Conservation (phyloP, 1,140 invertebrate species). For the Parasteatoda tepidariorum region DNA sequence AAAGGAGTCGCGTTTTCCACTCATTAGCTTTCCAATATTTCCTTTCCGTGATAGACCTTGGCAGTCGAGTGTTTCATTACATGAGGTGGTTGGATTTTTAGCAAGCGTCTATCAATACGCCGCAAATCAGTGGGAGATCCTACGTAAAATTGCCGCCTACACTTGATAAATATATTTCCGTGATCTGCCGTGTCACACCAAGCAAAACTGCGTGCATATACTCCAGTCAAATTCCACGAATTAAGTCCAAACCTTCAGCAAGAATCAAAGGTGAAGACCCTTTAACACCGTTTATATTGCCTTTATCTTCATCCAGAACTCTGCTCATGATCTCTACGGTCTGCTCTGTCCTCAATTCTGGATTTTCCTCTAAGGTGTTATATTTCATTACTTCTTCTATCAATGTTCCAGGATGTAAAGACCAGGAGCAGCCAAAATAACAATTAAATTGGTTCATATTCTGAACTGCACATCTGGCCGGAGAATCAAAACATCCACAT, state of each 20-base stretch:
- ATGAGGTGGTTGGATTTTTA: slow-evolving; percentile 61
- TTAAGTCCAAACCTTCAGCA: slow-evolving; percentile 63
- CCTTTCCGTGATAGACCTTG: slow-evolving; percentile 61
- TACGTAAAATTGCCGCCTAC: slow-evolving; percentile 62
- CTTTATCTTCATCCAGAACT: slow-evolving; percentile 2
- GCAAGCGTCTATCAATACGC: slow-evolving; percentile 58
- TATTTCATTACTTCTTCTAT: slow-evolving; percentile 51
- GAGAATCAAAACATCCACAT: slow-evolving; percentile 57
- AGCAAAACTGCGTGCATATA: slow-evolving; percentile 65
- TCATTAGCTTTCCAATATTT: slow-evolving; percentile 66
- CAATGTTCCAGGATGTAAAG: slow-evolving; percentile 61
- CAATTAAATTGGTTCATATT: too few species aligned
- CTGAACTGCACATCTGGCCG: slow-evolving; percentile 60
- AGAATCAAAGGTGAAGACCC: slow-evolving; percentile 60
- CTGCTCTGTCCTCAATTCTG: slow-evolving; percentile 58
- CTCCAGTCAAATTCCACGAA: slow-evolving; percentile 62
- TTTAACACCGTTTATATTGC: slow-evolving; percentile 47
- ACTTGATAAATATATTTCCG: slow-evolving; percentile 61
- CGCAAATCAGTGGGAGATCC: slow-evolving; percentile 33
- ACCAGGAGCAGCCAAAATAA: too few species aligned
- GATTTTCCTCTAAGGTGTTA: slow-evolving; percentile 23
- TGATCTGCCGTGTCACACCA: slow-evolving; percentile 62
- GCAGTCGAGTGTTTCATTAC: slow-evolving; percentile 63
- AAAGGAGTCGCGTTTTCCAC: slow-evolving; percentile 63
- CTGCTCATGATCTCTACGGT: slow-evolving; percentile 57